phyloP scores from a whole-genome alignment of 1,140 invertebrate species.

The Bombus breviceps region DNA sequence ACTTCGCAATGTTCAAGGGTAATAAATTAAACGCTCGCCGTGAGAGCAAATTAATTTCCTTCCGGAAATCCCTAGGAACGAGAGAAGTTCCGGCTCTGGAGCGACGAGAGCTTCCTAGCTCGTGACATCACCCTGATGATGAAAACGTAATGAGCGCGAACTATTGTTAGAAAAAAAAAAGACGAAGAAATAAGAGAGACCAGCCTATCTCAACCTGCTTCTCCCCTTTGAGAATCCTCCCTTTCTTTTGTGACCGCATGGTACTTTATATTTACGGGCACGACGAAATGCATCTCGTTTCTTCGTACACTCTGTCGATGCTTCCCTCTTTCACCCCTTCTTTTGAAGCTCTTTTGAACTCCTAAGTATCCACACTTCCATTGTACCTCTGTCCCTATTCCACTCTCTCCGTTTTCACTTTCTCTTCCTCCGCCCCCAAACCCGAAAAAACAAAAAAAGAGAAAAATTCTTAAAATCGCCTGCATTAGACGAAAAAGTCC shows the following conservation, averaged over 20 bases:
- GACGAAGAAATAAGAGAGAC: background rate
- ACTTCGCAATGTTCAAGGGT: background rate
- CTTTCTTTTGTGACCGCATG: conserved; percentile 14
- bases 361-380: conserved; percentile 8
- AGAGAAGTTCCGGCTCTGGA: background rate
- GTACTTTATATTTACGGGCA: conserved; percentile 27
- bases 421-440: background rate
- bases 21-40: conserved; percentile 11
- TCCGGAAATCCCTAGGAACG: background rate
- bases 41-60: conserved; percentile 24
- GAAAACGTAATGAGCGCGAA: conserved; percentile 8
- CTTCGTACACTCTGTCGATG: conserved; percentile 7
- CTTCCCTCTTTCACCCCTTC: conserved; percentile 16
- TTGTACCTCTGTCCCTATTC: conserved; percentile 6
- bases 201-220: conserved; percentile 3
- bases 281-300: conserved; percentile 20
- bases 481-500: background rate
- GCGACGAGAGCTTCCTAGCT: background rate
- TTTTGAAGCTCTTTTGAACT: conserved; percentile 7
- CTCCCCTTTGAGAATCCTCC: conserved; percentile 16
- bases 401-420: conserved; percentile 9
- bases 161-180: background rate
- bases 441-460: background rate
- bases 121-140: background rate
- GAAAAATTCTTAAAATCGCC: background rate